Evolutionary conservation across 2,888 invertebrate genomes (phyloP).

Genomic region (Acanthococcus lagerstroemiae): DNA sequence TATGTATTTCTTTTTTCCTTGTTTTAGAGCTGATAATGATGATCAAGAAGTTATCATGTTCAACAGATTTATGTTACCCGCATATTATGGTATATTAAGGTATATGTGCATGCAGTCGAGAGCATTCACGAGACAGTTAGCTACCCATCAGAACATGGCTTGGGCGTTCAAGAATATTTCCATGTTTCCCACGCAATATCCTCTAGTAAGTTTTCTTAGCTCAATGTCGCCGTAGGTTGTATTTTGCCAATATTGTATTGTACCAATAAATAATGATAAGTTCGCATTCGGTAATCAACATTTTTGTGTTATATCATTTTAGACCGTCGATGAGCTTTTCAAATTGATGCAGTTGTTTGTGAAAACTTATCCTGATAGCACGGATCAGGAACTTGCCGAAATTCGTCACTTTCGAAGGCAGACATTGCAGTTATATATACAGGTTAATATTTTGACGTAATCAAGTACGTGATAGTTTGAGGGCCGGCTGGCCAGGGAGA

Average conservation of each 20-base stretch:
- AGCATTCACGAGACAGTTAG: conserved; percentile 72
- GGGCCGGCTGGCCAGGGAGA: no score
- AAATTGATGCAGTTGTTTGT: conserved; percentile 83
- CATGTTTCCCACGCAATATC: conserved; percentile 89
- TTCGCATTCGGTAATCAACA: not conserved
- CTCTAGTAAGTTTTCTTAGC: conserved; percentile 47
- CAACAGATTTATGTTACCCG: conserved; percentile 87
- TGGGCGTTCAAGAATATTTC: conserved; percentile 96
- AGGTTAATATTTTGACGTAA: no score
- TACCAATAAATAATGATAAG: no score
- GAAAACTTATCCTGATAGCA: conserved; percentile 66
- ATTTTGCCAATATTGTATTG: not conserved
- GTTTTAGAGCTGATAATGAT: conserved; percentile 80
- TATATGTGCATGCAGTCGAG: conserved; percentile 84
- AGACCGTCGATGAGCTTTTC: conserved; percentile 84
- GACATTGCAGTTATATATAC: conserved; percentile 54
- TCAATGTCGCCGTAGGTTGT: not conserved
- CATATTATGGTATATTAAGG: conserved; percentile 78
- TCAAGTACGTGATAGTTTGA: no score
- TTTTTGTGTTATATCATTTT: conserved; percentile 33
- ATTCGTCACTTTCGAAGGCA: conserved; percentile 75
- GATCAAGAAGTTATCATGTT: conserved; percentile 91
- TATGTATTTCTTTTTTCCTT: not conserved
- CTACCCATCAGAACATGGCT: conserved; percentile 87
- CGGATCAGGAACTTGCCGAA: conserved; percentile 66